phyloP scores from a whole-genome alignment of 2,888 invertebrate species.

The Ecliptopera silaceata region DNA sequence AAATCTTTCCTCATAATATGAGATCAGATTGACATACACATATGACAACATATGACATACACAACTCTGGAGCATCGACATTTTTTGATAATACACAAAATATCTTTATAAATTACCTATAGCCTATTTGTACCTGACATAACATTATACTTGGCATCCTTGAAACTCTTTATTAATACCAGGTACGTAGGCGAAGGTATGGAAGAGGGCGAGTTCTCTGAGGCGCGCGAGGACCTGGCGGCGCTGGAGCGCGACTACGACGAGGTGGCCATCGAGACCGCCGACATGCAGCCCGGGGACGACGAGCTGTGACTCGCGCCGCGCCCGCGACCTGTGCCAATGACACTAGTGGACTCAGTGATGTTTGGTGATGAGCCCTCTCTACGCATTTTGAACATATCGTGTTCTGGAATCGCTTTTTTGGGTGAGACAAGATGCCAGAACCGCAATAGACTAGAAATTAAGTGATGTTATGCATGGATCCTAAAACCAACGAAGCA shows the following conservation, averaged over 20 bases:
- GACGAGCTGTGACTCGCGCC: slow-evolving; percentile 63
- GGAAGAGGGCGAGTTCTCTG: slow-evolving; percentile 92
- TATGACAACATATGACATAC: too few species aligned
- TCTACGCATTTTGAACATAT: slow-evolving; percentile 10
- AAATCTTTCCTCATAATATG: too few species aligned
- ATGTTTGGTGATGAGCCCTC: slow-evolving; percentile 23
- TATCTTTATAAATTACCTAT: too few species aligned
- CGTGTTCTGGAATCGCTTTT: neutral
- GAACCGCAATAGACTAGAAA: neutral
- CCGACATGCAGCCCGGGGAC: slow-evolving; percentile 69
- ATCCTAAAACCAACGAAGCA: neutral
- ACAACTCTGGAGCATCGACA: too few species aligned
- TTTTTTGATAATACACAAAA: too few species aligned
- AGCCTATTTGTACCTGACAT: neutral
- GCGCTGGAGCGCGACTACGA: slow-evolving; percentile 89
- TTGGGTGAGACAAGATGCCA: neutral
- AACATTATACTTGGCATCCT: neutral
- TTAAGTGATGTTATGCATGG: neutral
- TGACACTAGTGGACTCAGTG: slow-evolving; percentile 10
- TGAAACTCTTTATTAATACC: slow-evolving; percentile 26
- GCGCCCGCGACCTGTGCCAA: neutral
- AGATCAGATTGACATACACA: too few species aligned
- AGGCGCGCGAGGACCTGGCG: slow-evolving; percentile 90
- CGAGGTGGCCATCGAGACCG: slow-evolving; percentile 87
- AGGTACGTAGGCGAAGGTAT: slow-evolving; percentile 93